Evolutionary conservation across 92 coral and sea anemone species (phyloP).

Genomic region (Epizoanthus ramosus): DNA sequence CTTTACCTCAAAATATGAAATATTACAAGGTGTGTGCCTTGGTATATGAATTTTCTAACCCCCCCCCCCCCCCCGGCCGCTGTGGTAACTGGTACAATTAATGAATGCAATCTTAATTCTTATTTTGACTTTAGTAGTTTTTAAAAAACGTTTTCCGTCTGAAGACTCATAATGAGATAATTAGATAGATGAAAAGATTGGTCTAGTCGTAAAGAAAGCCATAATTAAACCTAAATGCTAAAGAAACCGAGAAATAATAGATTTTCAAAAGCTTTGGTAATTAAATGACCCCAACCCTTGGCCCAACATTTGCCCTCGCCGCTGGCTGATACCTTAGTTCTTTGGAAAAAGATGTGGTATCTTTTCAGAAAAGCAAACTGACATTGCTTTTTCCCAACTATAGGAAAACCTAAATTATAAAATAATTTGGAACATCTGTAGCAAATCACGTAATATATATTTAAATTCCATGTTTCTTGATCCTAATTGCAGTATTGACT

Average conservation of each 20-base stretch:
- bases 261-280: constrained; percentile 26
- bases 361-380: constrained; percentile 22
- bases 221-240: constrained; percentile 27
- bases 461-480: constrained; percentile 28
- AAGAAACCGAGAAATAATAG: constrained; percentile 36
- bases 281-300: constrained; percentile 14
- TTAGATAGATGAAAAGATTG: constrained; percentile 37
- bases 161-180: constrained; percentile 2
- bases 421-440: constrained; percentile 36
- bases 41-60: no score
- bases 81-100: no score
- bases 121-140: no score
- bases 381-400: background rate
- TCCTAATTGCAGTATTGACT: constrained; percentile 27
- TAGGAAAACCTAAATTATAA: constrained; percentile 6
- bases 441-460: constrained; percentile 15
- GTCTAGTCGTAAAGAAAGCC: background rate
- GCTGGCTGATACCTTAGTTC: background rate
- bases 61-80: no score
- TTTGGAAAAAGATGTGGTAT: constrained; percentile 1
- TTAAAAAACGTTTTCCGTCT: background rate
- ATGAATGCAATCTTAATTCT: no score
- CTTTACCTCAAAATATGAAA: no score
- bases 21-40: no score
- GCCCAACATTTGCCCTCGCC: background rate